Evolutionary conservation across 2,888 invertebrate genomes (phyloP).

Genomic region (Lithophane leautieri): DNA sequence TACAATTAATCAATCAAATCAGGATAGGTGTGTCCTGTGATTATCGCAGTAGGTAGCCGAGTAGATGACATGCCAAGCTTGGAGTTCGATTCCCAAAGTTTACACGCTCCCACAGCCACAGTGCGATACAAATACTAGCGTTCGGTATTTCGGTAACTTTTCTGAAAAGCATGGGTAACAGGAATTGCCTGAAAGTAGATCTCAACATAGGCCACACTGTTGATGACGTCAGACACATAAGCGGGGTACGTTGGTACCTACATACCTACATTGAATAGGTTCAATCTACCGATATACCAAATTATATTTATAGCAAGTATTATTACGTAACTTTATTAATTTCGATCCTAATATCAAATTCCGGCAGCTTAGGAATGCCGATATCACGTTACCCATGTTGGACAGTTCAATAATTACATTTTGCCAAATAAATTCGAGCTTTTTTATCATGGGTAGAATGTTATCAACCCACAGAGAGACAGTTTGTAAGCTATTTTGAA

Average conservation of each 20-base stretch:
- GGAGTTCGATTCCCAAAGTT: neutral
- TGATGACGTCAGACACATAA: conserved; percentile 9
- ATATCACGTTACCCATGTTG: conserved; percentile 11
- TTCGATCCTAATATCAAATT: conserved; percentile 28
- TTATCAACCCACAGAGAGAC: neutral
- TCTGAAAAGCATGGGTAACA: neutral
- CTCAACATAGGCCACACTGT: neutral
- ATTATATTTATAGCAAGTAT: conserved; percentile 8
- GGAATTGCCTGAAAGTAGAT: neutral
- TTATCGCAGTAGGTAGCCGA: neutral
- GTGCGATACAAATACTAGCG: neutral
- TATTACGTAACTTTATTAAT: conserved; percentile 37
- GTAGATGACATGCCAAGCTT: neutral
- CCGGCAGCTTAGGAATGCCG: conserved; percentile 24
- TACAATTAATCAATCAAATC: too few species aligned
- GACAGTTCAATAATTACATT: conserved; percentile 25
- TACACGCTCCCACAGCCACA: neutral
- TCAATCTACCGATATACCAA: neutral
- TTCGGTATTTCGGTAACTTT: neutral
- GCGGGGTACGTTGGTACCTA: neutral
- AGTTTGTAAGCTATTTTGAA: neutral
- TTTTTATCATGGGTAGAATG: conserved; percentile 5
- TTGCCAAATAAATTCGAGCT: conserved; percentile 6
- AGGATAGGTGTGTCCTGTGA: too few species aligned
- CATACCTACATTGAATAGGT: neutral